phyloP scores from a whole-genome alignment of 2,888 invertebrate species.

The Adelognathus sp. region DNA sequence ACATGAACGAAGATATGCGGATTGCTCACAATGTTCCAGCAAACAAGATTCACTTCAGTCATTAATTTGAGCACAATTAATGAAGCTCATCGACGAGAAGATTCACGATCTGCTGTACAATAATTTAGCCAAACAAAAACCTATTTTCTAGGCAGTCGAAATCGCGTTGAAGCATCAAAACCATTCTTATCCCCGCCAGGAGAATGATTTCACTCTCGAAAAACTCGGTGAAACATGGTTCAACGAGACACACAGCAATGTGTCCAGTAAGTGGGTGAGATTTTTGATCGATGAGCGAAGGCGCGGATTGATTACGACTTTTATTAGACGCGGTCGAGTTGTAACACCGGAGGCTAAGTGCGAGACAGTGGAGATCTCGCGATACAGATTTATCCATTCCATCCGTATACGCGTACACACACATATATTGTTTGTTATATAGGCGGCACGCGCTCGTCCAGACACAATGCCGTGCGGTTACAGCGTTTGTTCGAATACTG shows the following conservation, averaged over 20 bases:
- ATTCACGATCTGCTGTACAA: too few species aligned
- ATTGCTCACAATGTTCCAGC: too few species aligned
- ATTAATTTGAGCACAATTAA: too few species aligned
- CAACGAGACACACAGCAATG: slow-evolving; percentile 28
- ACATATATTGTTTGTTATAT: background rate
- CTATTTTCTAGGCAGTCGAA: too few species aligned
- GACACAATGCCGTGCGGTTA: slow-evolving; percentile 34
- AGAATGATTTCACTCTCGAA: slow-evolving; percentile 4
- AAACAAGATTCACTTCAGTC: too few species aligned
- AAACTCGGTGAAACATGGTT: slow-evolving; percentile 38
- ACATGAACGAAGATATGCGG: too few species aligned
- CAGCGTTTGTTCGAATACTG: background rate
- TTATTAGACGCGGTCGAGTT: background rate
- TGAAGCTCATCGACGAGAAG: too few species aligned
- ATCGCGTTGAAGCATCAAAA: background rate
- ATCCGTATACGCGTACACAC: background rate
- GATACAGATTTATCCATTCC: background rate
- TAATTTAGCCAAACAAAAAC: too few species aligned
- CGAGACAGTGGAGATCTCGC: background rate
- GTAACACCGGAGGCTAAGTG: background rate
- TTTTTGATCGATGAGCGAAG: slow-evolving; percentile 50
- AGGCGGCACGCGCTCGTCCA: slow-evolving; percentile 18
- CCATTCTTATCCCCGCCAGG: background rate
- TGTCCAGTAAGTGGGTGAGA: slow-evolving; percentile 17
- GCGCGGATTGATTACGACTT: slow-evolving; percentile 36